Evolutionary conservation across 2,888 invertebrate genomes (phyloP).

Genomic region (Cataglyphis rosenhaueri): DNA sequence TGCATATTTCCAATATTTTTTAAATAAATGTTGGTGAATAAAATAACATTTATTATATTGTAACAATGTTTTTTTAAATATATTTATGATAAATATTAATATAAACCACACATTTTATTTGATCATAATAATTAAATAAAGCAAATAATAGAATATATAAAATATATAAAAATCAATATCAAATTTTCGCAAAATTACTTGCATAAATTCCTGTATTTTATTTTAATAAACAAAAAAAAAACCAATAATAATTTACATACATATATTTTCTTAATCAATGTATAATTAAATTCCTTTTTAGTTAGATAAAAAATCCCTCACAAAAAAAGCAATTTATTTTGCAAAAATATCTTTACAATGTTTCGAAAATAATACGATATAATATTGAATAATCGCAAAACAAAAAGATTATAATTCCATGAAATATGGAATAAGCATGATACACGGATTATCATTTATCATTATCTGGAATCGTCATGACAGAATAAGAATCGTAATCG

Average conservation of each 20-base stretch:
- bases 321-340: not conserved
- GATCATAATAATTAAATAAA: conserved; percentile 15
- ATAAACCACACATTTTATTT: conserved; percentile 35
- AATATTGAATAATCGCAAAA: conserved; percentile 11
- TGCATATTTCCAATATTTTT: conserved; percentile 32
- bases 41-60: conserved; percentile 15
- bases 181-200: conserved; percentile 18
- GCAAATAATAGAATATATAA: conserved; percentile 10
- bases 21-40: conserved; percentile 15
- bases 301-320: not conserved
- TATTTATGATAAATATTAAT: conserved; percentile 26
- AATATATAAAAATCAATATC: not conserved
- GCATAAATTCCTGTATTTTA: conserved; percentile 23
- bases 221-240: conserved; percentile 1
- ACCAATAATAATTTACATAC: conserved; percentile 20
- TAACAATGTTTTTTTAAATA: not conserved
- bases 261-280: not conserved
- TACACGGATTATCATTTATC: not conserved
- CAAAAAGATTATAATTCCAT: not conserved
- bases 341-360: not conserved
- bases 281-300: not conserved
- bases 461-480: not conserved
- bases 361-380: not conserved
- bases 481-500: not conserved
- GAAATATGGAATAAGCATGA: conserved; percentile 3